Evolutionary conservation across 2,797 vertebrate species (phyloP), one percentile per base, ranked within the genome.

Genomic region (Trematomus bernacchii): DNA sequence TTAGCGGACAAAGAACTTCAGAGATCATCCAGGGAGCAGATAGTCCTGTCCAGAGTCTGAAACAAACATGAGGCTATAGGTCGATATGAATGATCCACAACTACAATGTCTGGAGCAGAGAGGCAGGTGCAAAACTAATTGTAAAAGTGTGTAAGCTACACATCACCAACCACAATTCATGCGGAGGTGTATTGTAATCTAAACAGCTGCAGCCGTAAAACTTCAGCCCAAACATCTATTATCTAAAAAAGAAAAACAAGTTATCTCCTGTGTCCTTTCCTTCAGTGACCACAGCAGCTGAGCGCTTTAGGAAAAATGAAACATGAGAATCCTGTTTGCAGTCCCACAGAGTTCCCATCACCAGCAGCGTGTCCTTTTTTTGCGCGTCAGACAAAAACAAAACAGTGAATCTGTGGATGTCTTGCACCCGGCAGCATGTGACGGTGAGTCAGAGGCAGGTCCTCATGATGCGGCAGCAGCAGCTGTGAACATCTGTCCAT

Each of bases 371-470:
- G 27, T 73, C 67, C 57, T 21, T 61, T 79, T 75, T 79, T 75
- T 66, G 63, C 57, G 23, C 53, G 52, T 71, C 47, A 75, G 76
- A 61, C 51, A 64, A 65, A 66, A 83, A 79, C 77, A 80, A 65
- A 85, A 23, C 73, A 72, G 40, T 33, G 46, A 46, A 21, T 61
- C 16, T 3, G 71, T 51, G 50, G 23, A 63, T 8, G 57, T 73
- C 63, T 57, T 42, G 54, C 73, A 62, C 43, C 53, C n/a, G 73
- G 43, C 64, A 67, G 61, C 82, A 61, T 74, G 81, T 76, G 86
- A 71, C 1, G 76, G 80, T 92, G 90, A 92, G 89, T 91, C 87
- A 92, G 62, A 86, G 63, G 57, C 76, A 23, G 64, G 75, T 33
- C 84, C 37, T 13, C 19, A 40, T 42, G 76, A 84, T 85, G 85